Evolutionary conservation across 2,888 invertebrate species (phyloP).

Genomic region (Eristalis intricaria): DNA sequence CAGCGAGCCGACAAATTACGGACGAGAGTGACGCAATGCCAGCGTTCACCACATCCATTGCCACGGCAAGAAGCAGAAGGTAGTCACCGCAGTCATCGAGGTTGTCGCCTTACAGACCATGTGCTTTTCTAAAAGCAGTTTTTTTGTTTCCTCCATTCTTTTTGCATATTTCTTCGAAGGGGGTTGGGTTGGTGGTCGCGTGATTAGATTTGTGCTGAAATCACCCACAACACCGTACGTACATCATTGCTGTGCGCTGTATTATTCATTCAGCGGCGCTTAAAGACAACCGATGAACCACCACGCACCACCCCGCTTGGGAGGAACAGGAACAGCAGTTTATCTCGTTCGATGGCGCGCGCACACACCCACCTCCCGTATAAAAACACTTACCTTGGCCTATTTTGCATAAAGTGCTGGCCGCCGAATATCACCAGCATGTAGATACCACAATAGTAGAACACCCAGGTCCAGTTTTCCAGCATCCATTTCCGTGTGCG

Average conservation of each 20-base stretch:
- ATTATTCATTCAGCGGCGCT: constrained; percentile 1
- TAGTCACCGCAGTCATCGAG: background rate
- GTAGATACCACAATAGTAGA: constrained; percentile 93
- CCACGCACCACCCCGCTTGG: background rate
- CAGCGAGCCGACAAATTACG: background rate
- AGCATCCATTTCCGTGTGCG: constrained; percentile 97
- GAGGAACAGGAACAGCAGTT: background rate
- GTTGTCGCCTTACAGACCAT: background rate
- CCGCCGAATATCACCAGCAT: constrained; percentile 97
- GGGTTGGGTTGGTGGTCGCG: background rate
- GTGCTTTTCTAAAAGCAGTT: background rate
- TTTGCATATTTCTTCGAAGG: background rate
- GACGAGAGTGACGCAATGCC: background rate
- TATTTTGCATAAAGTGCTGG: constrained; percentile 95
- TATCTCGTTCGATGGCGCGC: background rate
- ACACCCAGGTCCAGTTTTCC: constrained; percentile 96
- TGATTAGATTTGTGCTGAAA: constrained; percentile 1
- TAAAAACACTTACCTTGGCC: constrained; percentile 86
- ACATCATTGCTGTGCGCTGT: background rate
- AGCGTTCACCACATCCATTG: background rate
- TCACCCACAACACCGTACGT: background rate
- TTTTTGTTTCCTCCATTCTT: background rate
- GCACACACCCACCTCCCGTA: background rate
- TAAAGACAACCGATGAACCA: background rate
- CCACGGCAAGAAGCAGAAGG: background rate